Conservation (phyloP, 2,113 vertebrate genomes). For the Callithrix jacchus region DNA sequence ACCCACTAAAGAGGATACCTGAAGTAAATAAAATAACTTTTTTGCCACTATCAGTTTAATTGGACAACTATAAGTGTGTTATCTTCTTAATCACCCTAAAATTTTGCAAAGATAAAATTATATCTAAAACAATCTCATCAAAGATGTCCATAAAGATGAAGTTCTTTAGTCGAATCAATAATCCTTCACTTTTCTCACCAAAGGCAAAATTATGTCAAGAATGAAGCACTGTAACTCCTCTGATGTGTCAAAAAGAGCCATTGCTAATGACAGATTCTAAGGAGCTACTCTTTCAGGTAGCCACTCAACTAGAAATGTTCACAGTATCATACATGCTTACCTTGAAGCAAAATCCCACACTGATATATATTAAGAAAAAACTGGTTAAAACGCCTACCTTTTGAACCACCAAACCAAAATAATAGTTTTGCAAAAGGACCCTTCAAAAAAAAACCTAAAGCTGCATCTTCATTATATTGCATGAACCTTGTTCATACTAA, state of each 20-base stretch:
- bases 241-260: constrained; percentile 76
- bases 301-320: not conserved
- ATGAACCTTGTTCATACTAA: constrained; percentile 11
- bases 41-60: constrained; percentile 84
- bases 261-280: constrained; percentile 74
- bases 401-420: constrained; percentile 21
- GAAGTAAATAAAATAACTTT: constrained; percentile 75
- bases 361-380: not conserved
- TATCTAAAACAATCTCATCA: constrained; percentile 84
- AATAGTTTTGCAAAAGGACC: not conserved
- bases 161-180: constrained; percentile 84
- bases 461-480: not conserved
- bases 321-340: not conserved
- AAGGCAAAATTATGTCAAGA: constrained; percentile 80
- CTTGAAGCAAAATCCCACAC: not conserved
- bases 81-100: constrained; percentile 87
- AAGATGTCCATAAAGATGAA: constrained; percentile 86
- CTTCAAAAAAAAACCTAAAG: constrained; percentile 35
- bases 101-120: constrained; percentile 78
- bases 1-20: constrained; percentile 79
- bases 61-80: constrained; percentile 87
- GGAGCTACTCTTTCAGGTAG: not conserved
- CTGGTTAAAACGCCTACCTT: not conserved
- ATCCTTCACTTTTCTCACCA: constrained; percentile 81
- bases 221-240: constrained; percentile 80